Evolutionary conservation across 2,113 vertebrate genomes (phyloP), one percentile per base, ranked within the genome.

Genomic region (Anseranas semipalmata): DNA sequence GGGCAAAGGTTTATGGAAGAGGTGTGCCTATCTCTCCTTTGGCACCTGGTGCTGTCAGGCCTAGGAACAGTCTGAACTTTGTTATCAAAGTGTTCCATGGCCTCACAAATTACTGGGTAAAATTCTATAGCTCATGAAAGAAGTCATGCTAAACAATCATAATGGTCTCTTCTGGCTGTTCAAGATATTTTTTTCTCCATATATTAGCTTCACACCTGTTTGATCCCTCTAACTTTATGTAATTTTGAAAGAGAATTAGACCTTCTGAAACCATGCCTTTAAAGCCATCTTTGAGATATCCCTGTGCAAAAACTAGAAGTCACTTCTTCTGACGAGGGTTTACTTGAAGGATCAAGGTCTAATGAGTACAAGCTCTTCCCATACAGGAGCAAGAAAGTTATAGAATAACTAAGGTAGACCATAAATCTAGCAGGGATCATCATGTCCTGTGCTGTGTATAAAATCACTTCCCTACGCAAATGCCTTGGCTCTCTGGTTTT

Each of bases 1-100:
- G 67, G 58, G 24, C 70, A 87, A 85, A 94, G 71, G 39, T 91
- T 96, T 87, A 41, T 70, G 91, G 81, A 79, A 91, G 62, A 85
- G 87, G 89, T 85, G 74, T 87, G 62, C 22, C 50, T 55, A 20
- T 41, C 0, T 0, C 53, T 85, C 59, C 33, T 45, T 93, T 94
- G 63, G 67, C 78, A 91, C 35, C 8, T 0, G 0, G 6, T 41
- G 37, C 58, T 78, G 30, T 65, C 60, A 89, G 77, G 20, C 52
- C 68, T 92, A 77, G 45, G 18, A 87, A 79, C 0, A 0, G 9
- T 46, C 62, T 79, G 89, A 59, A 87, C 25, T 91, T 89, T 87
- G 72, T 85, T 96, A 70, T 73, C 50, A 90, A 75, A 91, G 39
- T 58, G 14, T 62, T 91, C n/a, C 8, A 48, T 56, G 58, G 35